Base-by-base conservation (phyloP, 2,113 vertebrate genomes). In the Tetrao urogallus region DNA sequence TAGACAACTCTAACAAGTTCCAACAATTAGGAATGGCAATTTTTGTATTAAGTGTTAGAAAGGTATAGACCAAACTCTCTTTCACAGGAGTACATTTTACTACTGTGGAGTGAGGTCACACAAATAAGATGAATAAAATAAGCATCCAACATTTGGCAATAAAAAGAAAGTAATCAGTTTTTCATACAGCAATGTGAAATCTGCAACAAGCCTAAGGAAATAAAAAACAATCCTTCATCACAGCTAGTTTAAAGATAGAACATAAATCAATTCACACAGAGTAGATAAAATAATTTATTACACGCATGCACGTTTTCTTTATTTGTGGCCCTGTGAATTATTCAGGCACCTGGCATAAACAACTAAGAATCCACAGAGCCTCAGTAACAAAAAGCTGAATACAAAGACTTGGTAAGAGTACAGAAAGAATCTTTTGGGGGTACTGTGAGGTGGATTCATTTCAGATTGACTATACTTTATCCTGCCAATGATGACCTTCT, bases 341-440 rank as follows among this genome's bases (percentile, higher is more conserved):
- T 47, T 43, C 60, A 91, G 82, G 22, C 45, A 88, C 50, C 45
- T 92, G 79, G 60, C 45, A 80, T 32, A 86, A 80, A 54, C 24
- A 73, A 21, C n/a, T 56, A 66, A 74, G 77, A 80, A 90, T 58
- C 17, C 60, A 72, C 5, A 56, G 32, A 71, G 47, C 10, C 24
- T 73, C 64, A 69, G 40, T 21, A 69, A 86, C 28, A 54, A 48
- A 89, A 48, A 45, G 10, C 25, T 65, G 28, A 90, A 58, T 22
- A 82, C 43, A 89, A 89, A 85, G 70, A 85, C 30, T 70, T 78
- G 40, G 71, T 91, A 63, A 60, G 40, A 82, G 64, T 66, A 91
- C 22, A 82, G 78, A 70, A 61, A 58, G 61, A 87, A 40, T 40
- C 45, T 91, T 92, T 70, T 63, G 2, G 11, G 11, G 52, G 79